phyloP scores from a whole-genome alignment of 2,113 vertebrate species.

The Phoenicopterus ruber region DNA sequence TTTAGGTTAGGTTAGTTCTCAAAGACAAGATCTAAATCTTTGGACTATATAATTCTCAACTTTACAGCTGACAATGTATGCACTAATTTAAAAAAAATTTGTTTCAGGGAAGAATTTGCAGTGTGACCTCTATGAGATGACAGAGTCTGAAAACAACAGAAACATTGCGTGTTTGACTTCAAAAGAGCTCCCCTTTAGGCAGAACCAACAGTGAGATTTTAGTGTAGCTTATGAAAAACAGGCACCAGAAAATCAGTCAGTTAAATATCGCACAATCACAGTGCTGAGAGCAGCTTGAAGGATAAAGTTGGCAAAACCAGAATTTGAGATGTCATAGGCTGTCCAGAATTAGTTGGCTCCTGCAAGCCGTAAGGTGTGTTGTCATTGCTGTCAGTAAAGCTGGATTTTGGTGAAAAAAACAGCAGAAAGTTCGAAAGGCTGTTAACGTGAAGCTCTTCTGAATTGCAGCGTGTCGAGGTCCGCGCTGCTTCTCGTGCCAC shows the following conservation, averaged over 20 bases:
- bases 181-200: not conserved
- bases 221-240: not conserved
- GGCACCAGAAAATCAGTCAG: not conserved
- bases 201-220: not conserved
- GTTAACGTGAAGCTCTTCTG: not conserved
- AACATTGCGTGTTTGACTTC: not conserved
- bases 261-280: not conserved
- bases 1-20: not conserved
- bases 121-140: not conserved
- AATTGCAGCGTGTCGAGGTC: fast-evolving
- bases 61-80: too few species aligned
- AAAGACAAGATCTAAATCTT: not conserved
- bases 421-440: not conserved
- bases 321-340: not conserved
- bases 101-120: not conserved
- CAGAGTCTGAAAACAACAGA: not conserved
- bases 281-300: not conserved
- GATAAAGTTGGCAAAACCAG: not conserved
- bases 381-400: not conserved
- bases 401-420: not conserved
- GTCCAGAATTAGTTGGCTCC: not conserved
- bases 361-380: not conserved
- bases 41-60: not conserved
- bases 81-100: not conserved
- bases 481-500: not conserved